Base-by-base conservation (phyloP, 1,140 invertebrate species). In the Drosophila kohkoa region DNA sequence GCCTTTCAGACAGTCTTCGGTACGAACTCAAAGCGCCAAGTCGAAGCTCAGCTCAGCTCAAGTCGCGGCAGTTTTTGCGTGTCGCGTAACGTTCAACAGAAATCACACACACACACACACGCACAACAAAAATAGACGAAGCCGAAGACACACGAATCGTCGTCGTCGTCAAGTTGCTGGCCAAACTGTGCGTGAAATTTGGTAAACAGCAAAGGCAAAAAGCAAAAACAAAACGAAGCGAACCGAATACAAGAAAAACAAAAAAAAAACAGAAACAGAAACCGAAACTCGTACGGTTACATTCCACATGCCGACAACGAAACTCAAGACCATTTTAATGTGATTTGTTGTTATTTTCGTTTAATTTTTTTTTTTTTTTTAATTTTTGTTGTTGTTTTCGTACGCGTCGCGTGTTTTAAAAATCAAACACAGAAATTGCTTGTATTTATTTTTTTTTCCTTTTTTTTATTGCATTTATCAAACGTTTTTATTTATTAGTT, bases 121-220 rank as follows among this genome's bases (percentile, higher is more conserved):
- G 51, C 46, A 57, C 43, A 66, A 15, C 7, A 35, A 51, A 32
- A 43, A 57, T 54, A 49, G 20, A 46, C 38, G 16, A 60, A 48
- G 55, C 65, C 65, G 65, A 75, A 46, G 16, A 57, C 30, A 71
- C 5, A 68, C 63, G 11, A 77, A 51, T 51, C 52, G 52, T 28
- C 48, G n/a, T 51, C 52, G 52, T 28, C 48, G n/a, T 38, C 35
- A 51, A 48, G 66, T 75, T 70, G 73, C 32, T 51, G 63, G 54
- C 65, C 68, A 83, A 78, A 82, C 80, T 83, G 83, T 89, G 83
- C 80, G 85, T 88, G 70, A 88, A 83, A 89, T 88, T 88, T 69
- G 85, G 77, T 88, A 88, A 88, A 81, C 28, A 81, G 45, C 72
- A 67, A 54, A 54, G 15, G 30, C 51, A 54, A 54, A 54, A 32